Percentiles rank a stretch among this genome's conserved stretches.
Conservation (phyloP, 2,888 invertebrate genomes). For the Apodemia hepburni region DNA sequence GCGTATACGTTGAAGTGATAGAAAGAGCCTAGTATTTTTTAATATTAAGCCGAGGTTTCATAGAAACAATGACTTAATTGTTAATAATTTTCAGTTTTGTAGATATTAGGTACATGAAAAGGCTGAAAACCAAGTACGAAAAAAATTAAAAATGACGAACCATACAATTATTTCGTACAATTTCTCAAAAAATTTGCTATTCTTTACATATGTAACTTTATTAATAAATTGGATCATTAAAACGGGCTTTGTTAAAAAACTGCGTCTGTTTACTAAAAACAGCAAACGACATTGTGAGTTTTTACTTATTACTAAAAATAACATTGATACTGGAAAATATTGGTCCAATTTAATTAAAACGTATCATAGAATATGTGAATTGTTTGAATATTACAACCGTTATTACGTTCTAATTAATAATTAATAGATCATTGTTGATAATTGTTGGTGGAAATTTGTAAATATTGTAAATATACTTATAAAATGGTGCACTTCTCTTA, state of each 20-base stretch:
- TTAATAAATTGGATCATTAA: constrained; percentile 5
- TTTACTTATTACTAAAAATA: not conserved
- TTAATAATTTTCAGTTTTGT: constrained; percentile 73
- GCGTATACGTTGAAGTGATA: constrained; percentile 78
- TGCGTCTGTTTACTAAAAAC: no score
- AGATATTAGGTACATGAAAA: constrained; percentile 70
- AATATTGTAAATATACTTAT: constrained; percentile 68
- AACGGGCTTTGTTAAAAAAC: no score
- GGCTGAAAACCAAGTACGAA: constrained; percentile 67
- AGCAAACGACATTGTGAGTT: no score
- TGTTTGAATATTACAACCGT: constrained; percentile 31
- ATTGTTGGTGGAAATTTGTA: constrained; percentile 63
- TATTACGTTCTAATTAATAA: constrained; percentile 29
- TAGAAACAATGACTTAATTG: constrained; percentile 71
- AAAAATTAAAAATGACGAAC: not conserved
- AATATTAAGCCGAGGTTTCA: constrained; percentile 71
- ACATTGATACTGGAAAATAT: constrained; percentile 34
- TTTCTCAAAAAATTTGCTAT: not conserved
- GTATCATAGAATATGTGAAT: constrained; percentile 32
- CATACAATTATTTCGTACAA: constrained; percentile 9
- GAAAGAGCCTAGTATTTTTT: constrained; percentile 71
- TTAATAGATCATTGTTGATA: constrained; percentile 58
- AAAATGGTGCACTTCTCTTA: constrained; percentile 63
- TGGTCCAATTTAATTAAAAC: constrained; percentile 46
- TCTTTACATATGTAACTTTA: not conserved